phyloP scores from a whole-genome alignment of 2,888 invertebrate species.

The Caenorhabditis sp. region DNA sequence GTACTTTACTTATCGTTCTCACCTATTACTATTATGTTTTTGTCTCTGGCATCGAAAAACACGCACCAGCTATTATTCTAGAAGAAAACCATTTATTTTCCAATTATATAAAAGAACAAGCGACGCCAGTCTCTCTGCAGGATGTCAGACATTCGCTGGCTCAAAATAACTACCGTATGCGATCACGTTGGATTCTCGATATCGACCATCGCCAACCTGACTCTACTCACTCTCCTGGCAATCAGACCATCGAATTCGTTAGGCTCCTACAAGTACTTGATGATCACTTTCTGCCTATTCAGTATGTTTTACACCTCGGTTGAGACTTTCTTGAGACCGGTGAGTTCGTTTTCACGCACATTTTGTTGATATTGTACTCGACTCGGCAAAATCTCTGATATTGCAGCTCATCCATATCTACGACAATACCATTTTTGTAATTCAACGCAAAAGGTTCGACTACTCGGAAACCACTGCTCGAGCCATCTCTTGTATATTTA shows the following conservation, averaged over 20 bases:
- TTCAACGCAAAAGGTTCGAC: slow-evolving; percentile 42
- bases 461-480: slow-evolving; percentile 20
- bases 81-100: not conserved
- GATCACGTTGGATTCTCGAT: slow-evolving; percentile 25
- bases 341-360: slow-evolving; percentile 3
- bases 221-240: not conserved
- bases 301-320: slow-evolving; percentile 44
- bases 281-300: slow-evolving; percentile 44
- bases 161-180: slow-evolving; percentile 26
- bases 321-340: slow-evolving; percentile 44
- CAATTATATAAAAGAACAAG: not conserved
- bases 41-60: too few relatives aligned
- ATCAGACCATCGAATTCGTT: slow-evolving; percentile 7
- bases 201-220: slow-evolving; percentile 30
- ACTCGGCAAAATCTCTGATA: too few relatives aligned
- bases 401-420: slow-evolving; percentile 45
- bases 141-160: slow-evolving; percentile 39
- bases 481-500: slow-evolving; percentile 29
- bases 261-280: slow-evolving; percentile 36
- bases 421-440: slow-evolving; percentile 47
- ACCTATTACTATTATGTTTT: too few relatives aligned
- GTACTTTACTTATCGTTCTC: too few relatives aligned
- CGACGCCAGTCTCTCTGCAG: not conserved
- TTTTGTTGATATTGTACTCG: not conserved
- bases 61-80: too few relatives aligned